Base-by-base conservation (phyloP, 2,888 invertebrate genomes). In the Ectemnius lituratus region DNA sequence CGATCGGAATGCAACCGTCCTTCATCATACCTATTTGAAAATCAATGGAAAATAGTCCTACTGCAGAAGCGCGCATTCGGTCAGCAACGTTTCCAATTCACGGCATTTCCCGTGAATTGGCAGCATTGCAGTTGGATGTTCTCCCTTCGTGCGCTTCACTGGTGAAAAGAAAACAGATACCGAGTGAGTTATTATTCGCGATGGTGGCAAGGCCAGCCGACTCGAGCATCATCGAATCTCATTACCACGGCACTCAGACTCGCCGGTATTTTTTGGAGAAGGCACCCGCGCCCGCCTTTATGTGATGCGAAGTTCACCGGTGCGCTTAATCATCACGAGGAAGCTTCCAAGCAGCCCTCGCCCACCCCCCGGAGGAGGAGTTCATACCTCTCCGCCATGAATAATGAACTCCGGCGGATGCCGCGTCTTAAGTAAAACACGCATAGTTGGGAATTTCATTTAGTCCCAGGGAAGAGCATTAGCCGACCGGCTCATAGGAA, bases 401-500 rank as follows among this genome's bases (percentile, higher is more conserved):
- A 64, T 37, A 56, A 64, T 11, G 62, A 61, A 23, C n/a, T 13
- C 4, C 52, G 27, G 63, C 47, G 58, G 49, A 70, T 28, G 73
- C 65, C 8, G 20, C 18, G 69, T 69, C 61, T 72, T 64, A 59
- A 65, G 46, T 68, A 60, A 47, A 59, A 56, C 14, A 11, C 28
- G 46, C 23, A 46, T 56, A n/a, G 8, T 18, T n/a, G 63, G 23
- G 45, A 23, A 68, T 71, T 71, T 46, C 57, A 68, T 68, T 75
- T 68, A 56, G 59, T 52, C 37, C 62, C 11, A 6, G 49, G 67
- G n/a, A 67, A 45, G 16, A 16, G 14, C 58, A 52, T 46, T 68
- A 62, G 74, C 64, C 56, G 60, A 11, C 8, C 37, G 37, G 8
- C 37, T 37, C 37, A 37, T 37, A 37, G 37, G 37, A 37, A 37